Conservation (phyloP, 2,888 invertebrate genomes). For the Cancer borealis region DNA sequence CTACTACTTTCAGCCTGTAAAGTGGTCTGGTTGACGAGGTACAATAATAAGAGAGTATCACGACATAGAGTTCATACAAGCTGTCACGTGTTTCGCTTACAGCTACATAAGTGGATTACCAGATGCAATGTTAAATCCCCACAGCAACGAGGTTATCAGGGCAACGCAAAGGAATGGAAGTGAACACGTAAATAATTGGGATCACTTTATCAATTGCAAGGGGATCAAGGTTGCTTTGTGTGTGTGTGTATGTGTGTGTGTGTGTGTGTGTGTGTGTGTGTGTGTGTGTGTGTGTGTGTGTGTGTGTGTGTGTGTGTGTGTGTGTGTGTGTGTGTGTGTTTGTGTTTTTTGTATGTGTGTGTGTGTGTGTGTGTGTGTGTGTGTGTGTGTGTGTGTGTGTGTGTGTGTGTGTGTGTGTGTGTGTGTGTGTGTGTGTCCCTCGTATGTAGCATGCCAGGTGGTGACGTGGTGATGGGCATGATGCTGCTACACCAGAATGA, state of each 20-base stretch:
- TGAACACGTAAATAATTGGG: not conserved
- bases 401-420: constrained; percentile 22
- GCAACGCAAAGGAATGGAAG: not conserved
- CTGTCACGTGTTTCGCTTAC: not conserved
- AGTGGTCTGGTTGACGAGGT: not conserved
- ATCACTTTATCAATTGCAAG: not conserved
- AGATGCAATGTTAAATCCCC: not conserved
- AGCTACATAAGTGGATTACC: not conserved
- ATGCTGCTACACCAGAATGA: constrained; percentile 14
- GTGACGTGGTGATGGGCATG: not conserved
- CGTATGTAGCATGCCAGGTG: not conserved
- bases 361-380: not conserved
- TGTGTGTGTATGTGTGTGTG: constrained; percentile 54
- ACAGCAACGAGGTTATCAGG: not conserved
- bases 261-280: constrained; percentile 43
- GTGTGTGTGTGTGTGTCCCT: not conserved
- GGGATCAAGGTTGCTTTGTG: not conserved
- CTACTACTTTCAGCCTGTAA: not conserved
- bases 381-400: not conserved
- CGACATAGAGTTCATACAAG: not conserved
- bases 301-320: not conserved
- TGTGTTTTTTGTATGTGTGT: not conserved
- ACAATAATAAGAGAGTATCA: not conserved
- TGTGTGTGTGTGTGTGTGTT: not conserved
- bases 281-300: constrained; percentile 35